Percentiles rank a stretch among this genome's conserved stretches.
Evolutionary conservation across 2,888 invertebrate genomes (phyloP).

Genomic region (Erebia ligea): DNA sequence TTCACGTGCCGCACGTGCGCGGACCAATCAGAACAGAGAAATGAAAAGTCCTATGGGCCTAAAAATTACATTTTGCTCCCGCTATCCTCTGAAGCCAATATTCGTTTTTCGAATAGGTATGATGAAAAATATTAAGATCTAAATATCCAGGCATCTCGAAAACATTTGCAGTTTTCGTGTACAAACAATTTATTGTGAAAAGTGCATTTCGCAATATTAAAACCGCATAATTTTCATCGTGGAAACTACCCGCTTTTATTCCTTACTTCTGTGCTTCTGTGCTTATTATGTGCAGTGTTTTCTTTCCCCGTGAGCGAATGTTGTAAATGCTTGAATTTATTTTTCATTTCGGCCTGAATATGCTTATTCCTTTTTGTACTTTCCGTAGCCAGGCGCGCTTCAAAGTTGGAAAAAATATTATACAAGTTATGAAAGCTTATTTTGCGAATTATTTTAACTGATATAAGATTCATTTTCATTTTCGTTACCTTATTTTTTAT

Average conservation of each 20-base stretch:
- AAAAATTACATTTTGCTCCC: no score
- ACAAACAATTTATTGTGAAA: conserved; percentile 20
- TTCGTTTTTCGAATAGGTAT: no score
- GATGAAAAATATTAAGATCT: not conserved
- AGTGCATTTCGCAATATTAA: conserved; percentile 24
- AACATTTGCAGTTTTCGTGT: conserved; percentile 2
- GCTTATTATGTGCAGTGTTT: conserved; percentile 22
- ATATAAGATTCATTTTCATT: not conserved
- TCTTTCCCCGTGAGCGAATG: conserved; percentile 15
- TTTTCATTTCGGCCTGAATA: conserved; percentile 23
- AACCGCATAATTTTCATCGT: conserved; percentile 23
- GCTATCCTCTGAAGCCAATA: no score
- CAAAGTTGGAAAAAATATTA: not conserved
- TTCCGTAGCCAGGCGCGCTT: not conserved
- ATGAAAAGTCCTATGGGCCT: no score
- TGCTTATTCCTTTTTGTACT: conserved; percentile 11
- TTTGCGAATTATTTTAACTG: conserved; percentile 13
- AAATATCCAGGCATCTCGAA: not conserved
- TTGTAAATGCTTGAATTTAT: conserved; percentile 21
- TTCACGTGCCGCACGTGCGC: no score
- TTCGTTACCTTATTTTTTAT: not conserved
- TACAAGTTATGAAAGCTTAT: conserved; percentile 3
- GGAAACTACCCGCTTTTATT: conserved; percentile 21
- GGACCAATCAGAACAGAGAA: no score
- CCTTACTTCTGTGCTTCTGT: conserved; percentile 9